Evolutionary conservation across 2,888 invertebrate species (phyloP).

Genomic region (Drosophila meridiana): DNA sequence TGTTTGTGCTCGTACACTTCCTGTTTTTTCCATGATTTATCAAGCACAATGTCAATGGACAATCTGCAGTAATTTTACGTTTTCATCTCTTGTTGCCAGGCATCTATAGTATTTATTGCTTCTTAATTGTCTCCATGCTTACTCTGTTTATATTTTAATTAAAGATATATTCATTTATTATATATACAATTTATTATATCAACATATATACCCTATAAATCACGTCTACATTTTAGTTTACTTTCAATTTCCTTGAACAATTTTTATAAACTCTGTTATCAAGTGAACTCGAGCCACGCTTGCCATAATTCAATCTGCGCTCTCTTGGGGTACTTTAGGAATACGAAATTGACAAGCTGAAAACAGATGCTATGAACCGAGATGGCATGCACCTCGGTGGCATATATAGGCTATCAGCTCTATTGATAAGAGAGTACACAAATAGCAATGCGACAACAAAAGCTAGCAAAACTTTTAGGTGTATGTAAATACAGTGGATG

Average conservation of each 20-base stretch:
- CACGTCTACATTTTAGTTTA: neutral
- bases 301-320: constrained; percentile 1
- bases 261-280: neutral
- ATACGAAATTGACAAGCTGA: constrained; percentile 17
- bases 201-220: neutral
- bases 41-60: constrained; percentile 30
- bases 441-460: constrained; percentile 1
- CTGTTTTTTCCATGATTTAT: constrained; percentile 41
- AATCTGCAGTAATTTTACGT: constrained; percentile 13
- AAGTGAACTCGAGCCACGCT: neutral
- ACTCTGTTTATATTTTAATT: neutral
- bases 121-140: neutral
- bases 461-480: neutral
- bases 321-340: neutral
- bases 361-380: constrained; percentile 6
- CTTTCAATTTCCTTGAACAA: neutral
- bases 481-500: neutral
- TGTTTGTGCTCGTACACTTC: constrained; percentile 14
- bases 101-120: constrained; percentile 6
- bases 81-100: constrained; percentile 5
- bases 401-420: constrained; percentile 28
- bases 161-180: neutral
- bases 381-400: neutral
- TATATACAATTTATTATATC: neutral
- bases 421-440: constrained; percentile 31